Percentiles rank a stretch among this genome's conserved stretches.
phyloP scores from a whole-genome alignment of 2,797 vertebrate species.

The Bucorvus abyssinicus region DNA sequence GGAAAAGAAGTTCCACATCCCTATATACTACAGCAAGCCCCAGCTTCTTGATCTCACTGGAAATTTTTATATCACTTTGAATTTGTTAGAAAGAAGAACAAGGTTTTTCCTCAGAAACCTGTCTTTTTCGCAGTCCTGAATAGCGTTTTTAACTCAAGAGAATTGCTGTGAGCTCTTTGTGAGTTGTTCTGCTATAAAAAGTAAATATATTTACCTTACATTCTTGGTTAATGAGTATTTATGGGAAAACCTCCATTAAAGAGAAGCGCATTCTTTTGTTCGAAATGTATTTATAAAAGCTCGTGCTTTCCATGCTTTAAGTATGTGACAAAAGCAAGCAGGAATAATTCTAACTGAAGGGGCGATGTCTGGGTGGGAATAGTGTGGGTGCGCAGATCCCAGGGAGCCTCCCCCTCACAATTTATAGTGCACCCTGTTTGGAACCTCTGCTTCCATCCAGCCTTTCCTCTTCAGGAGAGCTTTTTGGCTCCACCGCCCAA shows the following conservation, averaged over 20 bases:
- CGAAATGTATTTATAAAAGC: background rate
- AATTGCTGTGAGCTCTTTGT: background rate
- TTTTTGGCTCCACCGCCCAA: background rate
- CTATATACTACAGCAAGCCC: background rate
- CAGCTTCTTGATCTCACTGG: background rate
- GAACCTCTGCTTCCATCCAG: background rate
- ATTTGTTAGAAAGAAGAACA: background rate
- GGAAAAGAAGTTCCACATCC: background rate
- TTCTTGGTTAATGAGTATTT: background rate
- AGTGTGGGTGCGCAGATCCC: background rate
- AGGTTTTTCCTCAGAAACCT: background rate
- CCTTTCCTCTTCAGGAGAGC: background rate
- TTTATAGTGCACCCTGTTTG: fast-evolving
- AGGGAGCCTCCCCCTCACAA: background rate
- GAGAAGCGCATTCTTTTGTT: background rate
- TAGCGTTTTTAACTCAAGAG: background rate
- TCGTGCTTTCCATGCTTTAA: fast-evolving
- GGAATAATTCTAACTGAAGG: background rate
- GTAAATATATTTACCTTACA: background rate
- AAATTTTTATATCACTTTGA: background rate
- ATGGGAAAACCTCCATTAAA: background rate
- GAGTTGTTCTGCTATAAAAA: background rate
- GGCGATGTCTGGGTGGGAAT: fast-evolving
- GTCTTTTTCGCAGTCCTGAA: background rate
- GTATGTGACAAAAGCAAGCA: fast-evolving